These are phyloP conservation scores for Sarcoramphus papa DNA, from an alignment of 2,797 vertebrate species.

Conservation along the genomic window DNA sequence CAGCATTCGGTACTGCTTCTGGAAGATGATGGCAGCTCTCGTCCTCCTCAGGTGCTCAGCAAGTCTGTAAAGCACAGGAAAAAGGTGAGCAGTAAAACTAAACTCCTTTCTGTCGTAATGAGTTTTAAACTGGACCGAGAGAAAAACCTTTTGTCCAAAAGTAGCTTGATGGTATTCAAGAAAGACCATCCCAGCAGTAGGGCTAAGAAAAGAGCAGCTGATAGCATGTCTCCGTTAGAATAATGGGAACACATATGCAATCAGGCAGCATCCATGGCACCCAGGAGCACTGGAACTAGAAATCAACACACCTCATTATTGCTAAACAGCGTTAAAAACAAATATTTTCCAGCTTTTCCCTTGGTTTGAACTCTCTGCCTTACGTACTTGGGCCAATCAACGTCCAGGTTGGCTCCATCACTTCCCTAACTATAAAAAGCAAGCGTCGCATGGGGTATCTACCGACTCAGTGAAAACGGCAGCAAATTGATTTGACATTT, in stretches of 20 bases:
- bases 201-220: neutral
- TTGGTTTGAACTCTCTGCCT: neutral
- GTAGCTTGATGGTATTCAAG: neutral
- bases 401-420: neutral
- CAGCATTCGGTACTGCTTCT: conserved; percentile 90
- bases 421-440: neutral
- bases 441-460: accelerated
- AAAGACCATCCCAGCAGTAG: neutral
- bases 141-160: neutral
- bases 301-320: neutral
- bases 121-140: neutral
- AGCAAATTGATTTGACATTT: conserved; percentile 31
- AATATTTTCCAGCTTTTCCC: neutral
- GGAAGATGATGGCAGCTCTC: conserved; percentile 80
- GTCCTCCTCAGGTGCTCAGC: conserved; percentile 80
- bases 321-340: neutral
- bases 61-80: conserved; percentile 65
- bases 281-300: neutral
- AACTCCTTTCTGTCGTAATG: neutral
- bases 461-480: neutral
- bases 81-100: neutral
- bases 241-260: neutral
- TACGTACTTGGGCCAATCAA: accelerated
- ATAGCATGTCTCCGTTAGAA: neutral
- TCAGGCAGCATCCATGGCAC: neutral